phyloP scores from a whole-genome alignment of 2,797 vertebrate species.

The Alcedo atthis region DNA sequence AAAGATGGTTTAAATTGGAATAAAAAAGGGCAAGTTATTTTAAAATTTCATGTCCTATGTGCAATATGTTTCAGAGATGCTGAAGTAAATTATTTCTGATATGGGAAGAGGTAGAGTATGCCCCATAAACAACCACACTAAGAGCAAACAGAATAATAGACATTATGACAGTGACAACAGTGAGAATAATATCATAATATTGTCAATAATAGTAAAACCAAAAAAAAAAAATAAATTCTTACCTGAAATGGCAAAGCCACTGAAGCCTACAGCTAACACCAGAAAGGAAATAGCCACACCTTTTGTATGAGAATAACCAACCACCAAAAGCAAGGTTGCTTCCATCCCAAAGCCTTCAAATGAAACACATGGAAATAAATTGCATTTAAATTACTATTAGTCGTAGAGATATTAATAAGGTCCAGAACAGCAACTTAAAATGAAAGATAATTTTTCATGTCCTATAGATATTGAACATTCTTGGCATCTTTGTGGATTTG shows the following conservation, averaged over 20 bases:
- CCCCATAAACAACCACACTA: background rate
- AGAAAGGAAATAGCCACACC: conserved; percentile 94
- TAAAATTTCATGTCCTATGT: background rate
- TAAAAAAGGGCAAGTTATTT: background rate
- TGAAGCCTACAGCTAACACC: conserved; percentile 96
- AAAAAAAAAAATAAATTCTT: conserved; percentile 39
- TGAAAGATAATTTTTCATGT: background rate
- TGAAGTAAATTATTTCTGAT: background rate
- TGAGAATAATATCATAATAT: background rate
- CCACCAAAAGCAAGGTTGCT: conserved; percentile 93
- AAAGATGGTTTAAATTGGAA: background rate
- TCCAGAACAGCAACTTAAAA: background rate
- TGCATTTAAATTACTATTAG: background rate
- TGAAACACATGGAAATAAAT: background rate
- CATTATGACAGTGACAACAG: background rate
- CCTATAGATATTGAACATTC: background rate
- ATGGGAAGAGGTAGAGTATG: background rate
- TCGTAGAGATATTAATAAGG: background rate
- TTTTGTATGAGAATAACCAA: conserved; percentile 96
- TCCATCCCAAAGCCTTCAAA: conserved; percentile 97
- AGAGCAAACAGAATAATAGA: background rate
- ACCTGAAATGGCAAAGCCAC: conserved; percentile 99
- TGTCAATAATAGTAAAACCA: background rate
- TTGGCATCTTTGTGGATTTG: background rate
- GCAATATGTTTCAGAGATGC: background rate